phyloP scores from a whole-genome alignment of 2,113 vertebrate genomes.

The Coryphaenoides rupestris region DNA sequence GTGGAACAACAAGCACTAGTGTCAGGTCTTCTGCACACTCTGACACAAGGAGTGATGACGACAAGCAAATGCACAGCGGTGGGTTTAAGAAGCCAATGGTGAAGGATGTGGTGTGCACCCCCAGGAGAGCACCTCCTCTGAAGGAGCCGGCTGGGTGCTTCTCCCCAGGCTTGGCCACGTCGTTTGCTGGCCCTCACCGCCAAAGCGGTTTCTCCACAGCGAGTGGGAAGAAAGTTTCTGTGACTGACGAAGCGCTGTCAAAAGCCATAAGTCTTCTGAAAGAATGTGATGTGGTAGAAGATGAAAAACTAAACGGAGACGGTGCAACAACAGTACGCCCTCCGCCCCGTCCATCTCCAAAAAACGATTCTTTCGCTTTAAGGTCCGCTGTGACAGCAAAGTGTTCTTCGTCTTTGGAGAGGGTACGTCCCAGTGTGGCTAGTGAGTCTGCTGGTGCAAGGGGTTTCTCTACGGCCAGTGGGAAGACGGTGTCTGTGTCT shows the following conservation, averaged over 20 bases:
- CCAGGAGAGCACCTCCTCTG: slow-evolving; percentile 60
- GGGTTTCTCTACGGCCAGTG: slow-evolving; percentile 76
- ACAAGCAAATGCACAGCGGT: slow-evolving; percentile 22
- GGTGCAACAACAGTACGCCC: too few species aligned
- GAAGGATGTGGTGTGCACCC: slow-evolving; percentile 51
- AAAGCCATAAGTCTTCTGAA: slow-evolving; percentile 59
- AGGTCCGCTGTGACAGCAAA: too few species aligned
- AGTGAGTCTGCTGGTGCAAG: background rate
- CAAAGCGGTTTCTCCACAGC: slow-evolving; percentile 70
- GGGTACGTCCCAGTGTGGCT: background rate
- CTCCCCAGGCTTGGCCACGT: slow-evolving; percentile 1
- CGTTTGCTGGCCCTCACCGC: background rate
- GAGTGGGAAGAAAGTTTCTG: slow-evolving; percentile 17
- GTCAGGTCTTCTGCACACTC: background rate
- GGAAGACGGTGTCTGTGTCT: slow-evolving; percentile 69
- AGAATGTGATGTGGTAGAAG: slow-evolving; percentile 57
- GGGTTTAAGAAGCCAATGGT: slow-evolving; percentile 66
- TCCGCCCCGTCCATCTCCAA: too few species aligned
- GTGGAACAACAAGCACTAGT: slow-evolving; percentile 21
- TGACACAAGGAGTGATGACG: background rate
- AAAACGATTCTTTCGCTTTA: background rate
- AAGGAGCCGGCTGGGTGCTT: slow-evolving; percentile 45
- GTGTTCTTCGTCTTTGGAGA: background rate
- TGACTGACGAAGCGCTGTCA: slow-evolving; percentile 21
- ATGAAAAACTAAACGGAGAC: background rate